These are phyloP conservation scores for Aricia agestis DNA, from an alignment of 1,140 invertebrate genomes.

Conservation along the genomic window DNA sequence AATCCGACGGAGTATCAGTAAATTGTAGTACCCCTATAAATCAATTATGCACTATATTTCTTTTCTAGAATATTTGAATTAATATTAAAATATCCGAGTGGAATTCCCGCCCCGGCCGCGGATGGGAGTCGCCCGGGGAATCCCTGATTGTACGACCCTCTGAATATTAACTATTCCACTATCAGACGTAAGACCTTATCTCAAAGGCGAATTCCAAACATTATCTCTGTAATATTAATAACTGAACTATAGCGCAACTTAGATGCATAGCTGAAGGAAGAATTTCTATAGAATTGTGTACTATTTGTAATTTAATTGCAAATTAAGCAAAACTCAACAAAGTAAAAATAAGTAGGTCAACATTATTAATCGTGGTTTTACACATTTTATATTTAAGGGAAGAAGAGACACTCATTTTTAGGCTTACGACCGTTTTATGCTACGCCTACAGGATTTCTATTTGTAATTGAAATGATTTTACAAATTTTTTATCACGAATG, in stretches of 20 bases:
- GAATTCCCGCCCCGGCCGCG: slow-evolving; percentile 42
- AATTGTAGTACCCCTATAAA: not conserved
- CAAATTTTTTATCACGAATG: not conserved
- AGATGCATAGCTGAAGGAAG: too few species aligned
- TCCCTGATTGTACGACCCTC: slow-evolving; percentile 61
- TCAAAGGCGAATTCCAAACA: slow-evolving; percentile 52
- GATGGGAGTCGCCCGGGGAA: slow-evolving; percentile 56
- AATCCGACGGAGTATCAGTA: not conserved
- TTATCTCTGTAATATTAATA: not conserved
- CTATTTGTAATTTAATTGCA: too few species aligned
- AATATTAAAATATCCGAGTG: slow-evolving; percentile 37
- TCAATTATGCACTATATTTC: not conserved
- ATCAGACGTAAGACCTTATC: slow-evolving; percentile 43
- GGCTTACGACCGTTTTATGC: too few species aligned
- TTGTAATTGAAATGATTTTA: too few species aligned
- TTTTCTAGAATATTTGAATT: not conserved
- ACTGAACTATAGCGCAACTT: too few species aligned
- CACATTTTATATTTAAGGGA: too few species aligned
- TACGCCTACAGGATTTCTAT: too few species aligned
- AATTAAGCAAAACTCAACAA: too few species aligned
- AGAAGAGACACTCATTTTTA: too few species aligned
- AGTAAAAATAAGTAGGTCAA: too few species aligned
- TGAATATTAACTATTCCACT: slow-evolving; percentile 67
- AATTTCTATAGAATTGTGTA: too few species aligned
- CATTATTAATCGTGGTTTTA: too few species aligned